Evolutionary conservation across 1,140 invertebrate species (phyloP).

Genomic region (Nomia melanderi): DNA sequence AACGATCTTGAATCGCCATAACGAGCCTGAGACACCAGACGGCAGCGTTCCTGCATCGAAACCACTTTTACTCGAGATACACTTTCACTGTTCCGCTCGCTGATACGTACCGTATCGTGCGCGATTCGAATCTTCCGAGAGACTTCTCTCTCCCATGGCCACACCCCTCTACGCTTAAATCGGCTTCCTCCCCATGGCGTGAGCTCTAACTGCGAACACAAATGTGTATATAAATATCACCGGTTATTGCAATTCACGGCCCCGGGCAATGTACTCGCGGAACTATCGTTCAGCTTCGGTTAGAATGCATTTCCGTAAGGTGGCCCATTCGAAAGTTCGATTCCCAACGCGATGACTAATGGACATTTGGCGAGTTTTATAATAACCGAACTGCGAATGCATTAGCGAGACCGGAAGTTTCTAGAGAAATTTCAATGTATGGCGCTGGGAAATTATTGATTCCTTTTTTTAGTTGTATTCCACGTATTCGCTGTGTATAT

Average conservation of each 20-base stretch:
- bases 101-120: constrained; percentile 65
- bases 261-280: background rate
- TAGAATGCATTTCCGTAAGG: background rate
- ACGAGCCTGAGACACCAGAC: constrained; percentile 58
- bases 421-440: no score
- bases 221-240: background rate
- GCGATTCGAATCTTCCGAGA: constrained; percentile 59
- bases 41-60: constrained; percentile 56
- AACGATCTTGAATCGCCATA: constrained; percentile 75
- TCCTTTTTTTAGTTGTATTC: no score
- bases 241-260: background rate
- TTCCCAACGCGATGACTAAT: background rate
- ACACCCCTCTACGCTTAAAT: background rate
- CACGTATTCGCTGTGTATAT: no score
- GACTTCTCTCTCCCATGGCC: constrained; percentile 26
- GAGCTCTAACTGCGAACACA: background rate
- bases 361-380: background rate
- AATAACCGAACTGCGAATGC: background rate
- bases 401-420: no score
- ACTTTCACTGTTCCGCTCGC: constrained; percentile 78
- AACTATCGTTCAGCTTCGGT: background rate
- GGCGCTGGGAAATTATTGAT: no score
- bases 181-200: no score
- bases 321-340: constrained; percentile 17
- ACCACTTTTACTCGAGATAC: constrained; percentile 75